Base-by-base conservation (phyloP, 2,113 vertebrate species). In the Gambusia holbrooki region DNA sequence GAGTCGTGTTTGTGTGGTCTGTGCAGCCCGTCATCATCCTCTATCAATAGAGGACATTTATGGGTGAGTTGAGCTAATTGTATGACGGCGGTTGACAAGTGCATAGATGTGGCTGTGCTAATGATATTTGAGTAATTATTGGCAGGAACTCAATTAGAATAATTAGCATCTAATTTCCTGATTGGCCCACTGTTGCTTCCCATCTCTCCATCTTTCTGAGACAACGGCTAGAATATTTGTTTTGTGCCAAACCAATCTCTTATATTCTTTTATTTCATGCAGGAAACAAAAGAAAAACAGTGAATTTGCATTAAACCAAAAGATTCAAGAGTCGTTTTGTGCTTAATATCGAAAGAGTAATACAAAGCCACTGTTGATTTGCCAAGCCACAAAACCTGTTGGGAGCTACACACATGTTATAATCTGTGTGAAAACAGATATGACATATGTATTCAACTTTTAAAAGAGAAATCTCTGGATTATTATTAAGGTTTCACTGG, bases 1-100 rank as follows among this genome's bases (percentile, higher is more conserved):
- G 62, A 37, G 65, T 77, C 61, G 30, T 30, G 33, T 69, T 51
- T 74, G 66, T 61, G 62, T 63, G 74, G 32, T 79, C 29, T 72
- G 42, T 51, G n/a, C 42, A 71, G 12, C 28, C 67, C 71, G 75
- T 88, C 83, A 81, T 87, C 89, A 82, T 77, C 83, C 79, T 83
- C 71, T 10, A 65, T 83, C 77, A 89, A 77, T 60, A 54, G 51
- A 63, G 48, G 27, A 66, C 28, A 37, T 81, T 90, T 80, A 88
- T 78, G 80, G 82, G 70, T 85, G 77, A 87, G 79, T 85, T 87
- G 75, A 91, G 85, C 77, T 89, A 85, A 86, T 88, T 87, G 76
- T 72, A 66, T 84, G 74, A 86, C 77, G 69, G 35, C 65, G 66
- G 77, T 54, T 81, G 87, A 85, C 78, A 74, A 51, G 75, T 66